Conservation (phyloP, 2,888 invertebrate genomes). For the Agapostemon virescens region DNA sequence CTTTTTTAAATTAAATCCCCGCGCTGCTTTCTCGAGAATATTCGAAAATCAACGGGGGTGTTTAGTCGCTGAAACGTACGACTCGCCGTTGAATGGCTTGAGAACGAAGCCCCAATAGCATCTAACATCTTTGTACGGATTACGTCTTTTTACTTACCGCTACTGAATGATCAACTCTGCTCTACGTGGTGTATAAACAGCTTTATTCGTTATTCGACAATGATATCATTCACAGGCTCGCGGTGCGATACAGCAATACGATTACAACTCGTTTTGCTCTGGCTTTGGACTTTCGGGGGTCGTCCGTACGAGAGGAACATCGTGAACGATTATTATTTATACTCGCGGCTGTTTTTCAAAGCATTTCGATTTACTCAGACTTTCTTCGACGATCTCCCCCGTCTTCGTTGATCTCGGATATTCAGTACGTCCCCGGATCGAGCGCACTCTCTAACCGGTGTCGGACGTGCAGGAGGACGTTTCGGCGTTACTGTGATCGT, state of each 20-base stretch:
- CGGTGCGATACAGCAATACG: conserved; percentile 45
- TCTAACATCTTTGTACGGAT: too few species aligned
- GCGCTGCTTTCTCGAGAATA: neutral
- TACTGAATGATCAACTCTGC: conserved; percentile 58
- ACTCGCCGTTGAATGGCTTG: neutral
- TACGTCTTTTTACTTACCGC: too few species aligned
- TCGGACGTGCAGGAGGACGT: conserved; percentile 78
- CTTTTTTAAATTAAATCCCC: neutral
- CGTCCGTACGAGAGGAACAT: conserved; percentile 16
- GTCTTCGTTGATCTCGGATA: conserved; percentile 2
- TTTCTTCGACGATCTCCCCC: conserved; percentile 9
- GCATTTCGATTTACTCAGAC: conserved; percentile 2
- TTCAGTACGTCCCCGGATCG: conserved; percentile 18
- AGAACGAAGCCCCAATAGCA: too few species aligned
- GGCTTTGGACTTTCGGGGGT: neutral
- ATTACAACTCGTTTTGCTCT: conserved; percentile 18
- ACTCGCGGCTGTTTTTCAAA: conserved; percentile 25
- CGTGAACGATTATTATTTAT: conserved; percentile 38
- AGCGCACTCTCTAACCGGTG: conserved; percentile 69
- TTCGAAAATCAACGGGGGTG: neutral
- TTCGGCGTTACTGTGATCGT: conserved; percentile 77
- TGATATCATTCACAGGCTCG: conserved; percentile 54
- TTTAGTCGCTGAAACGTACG: neutral
- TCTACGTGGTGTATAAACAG: conserved; percentile 61
- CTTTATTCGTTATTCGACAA: conserved; percentile 60